Base-by-base conservation (phyloP, 2,888 invertebrate species). In the Agrenia bidenticulata region DNA sequence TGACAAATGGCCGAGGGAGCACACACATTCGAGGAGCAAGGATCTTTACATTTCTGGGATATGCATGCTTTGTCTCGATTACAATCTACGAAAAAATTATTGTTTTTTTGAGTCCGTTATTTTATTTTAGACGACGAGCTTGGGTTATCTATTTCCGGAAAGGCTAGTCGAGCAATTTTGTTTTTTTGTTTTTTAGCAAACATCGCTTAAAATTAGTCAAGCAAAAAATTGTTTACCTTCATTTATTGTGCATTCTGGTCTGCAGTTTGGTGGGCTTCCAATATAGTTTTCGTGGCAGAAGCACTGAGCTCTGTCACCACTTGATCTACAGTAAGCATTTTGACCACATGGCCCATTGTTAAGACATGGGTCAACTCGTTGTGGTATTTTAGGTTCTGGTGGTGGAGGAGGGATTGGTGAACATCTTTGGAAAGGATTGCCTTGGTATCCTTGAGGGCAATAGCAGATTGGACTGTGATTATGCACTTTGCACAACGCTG, bases 31-130 rank as follows among this genome's bases (percentile, higher is more conserved):
- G 51, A 79, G 45, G 45, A 15, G 15, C 45, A 45, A 32, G 27
- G 56, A 59, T 45, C 27, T 27, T 9, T 4, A 26, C 94, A 94
- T 80, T 88, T 89, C 77, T 89, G 89, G 79, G 90, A 90, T 41
- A 92, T 84, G 77, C 94, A 94, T 19, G 93, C 92, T 74, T 88
- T 86, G 66, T 91, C 89, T 39, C 84, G 79, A 23, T 89, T 85
- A 80, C 94, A 94, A 81, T 93, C 92, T 1, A 89, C 89, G 77
- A 9, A 39, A 9, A 39, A 39, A 11, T 39, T 39, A 9, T 11
- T 39, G 39, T 11, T 9, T 39, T 39, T 11, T 39, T 15, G 9
- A 39, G 39, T 9, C 9, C 9, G 39, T 39, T 11, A 39, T 39
- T 15, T n/a, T n/a, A n/a, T n/a, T n/a, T n/a, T n/a, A n/a, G n/a